These are phyloP conservation scores for Misgurnus mizolepis DNA, from an alignment of 2,113 vertebrate genomes.

Conservation along the genomic window DNA sequence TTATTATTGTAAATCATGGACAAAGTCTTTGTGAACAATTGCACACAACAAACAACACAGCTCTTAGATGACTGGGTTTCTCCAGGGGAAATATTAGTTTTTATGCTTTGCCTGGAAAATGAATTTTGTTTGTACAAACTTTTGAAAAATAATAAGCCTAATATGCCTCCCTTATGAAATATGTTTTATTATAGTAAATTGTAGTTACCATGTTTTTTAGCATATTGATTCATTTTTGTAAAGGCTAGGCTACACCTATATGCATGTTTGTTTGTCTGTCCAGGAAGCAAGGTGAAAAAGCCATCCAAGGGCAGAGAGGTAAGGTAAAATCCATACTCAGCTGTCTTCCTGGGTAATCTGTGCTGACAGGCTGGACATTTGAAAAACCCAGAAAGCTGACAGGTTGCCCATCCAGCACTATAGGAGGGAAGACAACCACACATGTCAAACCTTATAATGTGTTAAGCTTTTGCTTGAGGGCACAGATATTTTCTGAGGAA, in stretches of 20 bases:
- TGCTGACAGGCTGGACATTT: constrained; percentile 59
- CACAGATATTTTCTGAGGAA: background rate
- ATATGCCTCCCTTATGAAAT: no score
- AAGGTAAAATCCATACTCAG: constrained; percentile 27
- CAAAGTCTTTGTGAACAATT: constrained; percentile 3
- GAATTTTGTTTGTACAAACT: background rate
- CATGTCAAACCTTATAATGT: constrained; percentile 59
- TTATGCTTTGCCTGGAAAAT: constrained; percentile 14
- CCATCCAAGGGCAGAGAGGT: background rate
- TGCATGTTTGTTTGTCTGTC: background rate
- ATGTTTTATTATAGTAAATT: no score
- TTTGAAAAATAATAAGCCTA: constrained; percentile 1
- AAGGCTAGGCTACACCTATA: background rate
- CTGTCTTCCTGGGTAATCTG: constrained; percentile 52
- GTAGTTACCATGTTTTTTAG: no score
- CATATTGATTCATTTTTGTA: no score
- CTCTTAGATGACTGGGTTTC: background rate
- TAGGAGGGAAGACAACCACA: constrained; percentile 44
- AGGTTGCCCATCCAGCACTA: constrained; percentile 51
- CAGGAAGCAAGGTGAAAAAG: constrained; percentile 12
- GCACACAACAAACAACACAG: background rate
- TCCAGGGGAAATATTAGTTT: background rate
- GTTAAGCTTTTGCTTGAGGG: constrained; percentile 33
- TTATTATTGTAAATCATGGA: constrained; percentile 13
- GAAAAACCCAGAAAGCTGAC: constrained; percentile 54